Base-by-base conservation (phyloP, 2,888 invertebrate species). In the Ptychoptera albimana region DNA sequence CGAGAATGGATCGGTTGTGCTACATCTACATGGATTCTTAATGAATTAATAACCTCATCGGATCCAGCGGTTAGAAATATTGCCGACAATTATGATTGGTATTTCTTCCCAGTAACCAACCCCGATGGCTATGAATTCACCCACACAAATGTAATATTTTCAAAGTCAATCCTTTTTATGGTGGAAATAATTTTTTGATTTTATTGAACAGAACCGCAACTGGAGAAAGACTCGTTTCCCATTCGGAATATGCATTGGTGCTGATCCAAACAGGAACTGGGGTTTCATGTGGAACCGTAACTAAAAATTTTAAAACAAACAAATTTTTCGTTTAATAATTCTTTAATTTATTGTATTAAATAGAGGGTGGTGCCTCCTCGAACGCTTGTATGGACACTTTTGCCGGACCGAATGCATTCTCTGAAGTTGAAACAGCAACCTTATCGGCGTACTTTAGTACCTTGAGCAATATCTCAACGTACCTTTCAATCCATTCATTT, bases 401-500 rank as follows among this genome's bases (percentile, higher is more conserved):
- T 50, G 63, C 69, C 5, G 76, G 76, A 1, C 56, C 68, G 0
- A 61, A 63, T 1, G 67, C 75, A 0, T 75, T 75, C 55, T 74
- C 76, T 1, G 76, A 75, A 51, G 56, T 62, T 1, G 75, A 75
- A 53, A 72, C 73, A 0, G 60, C 61, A 40, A 58, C 71, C 0
- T 52, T 79, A 11, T 70, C 79, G 1, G 50, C 69, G 0, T 82
- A 68, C 55, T 69, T 82, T 35, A 55, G 54, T 1, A 60, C 69
- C 0, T 54, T 78, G 38, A 60, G 64, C 11, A 61, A 68, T 39
- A 64, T 79, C 12, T 69, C 71, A 31, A 61, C 77, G 31, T 87
- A 83, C 57, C 56, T 87, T 3, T 74, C 78, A 0, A 75, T 85
- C 58, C 87, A 88, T 59, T 81, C 85, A 1, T 84, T 74, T 54